Evolutionary conservation across 23 tunicate genomes (phyloP).

Genomic region (Corella eumyota): DNA sequence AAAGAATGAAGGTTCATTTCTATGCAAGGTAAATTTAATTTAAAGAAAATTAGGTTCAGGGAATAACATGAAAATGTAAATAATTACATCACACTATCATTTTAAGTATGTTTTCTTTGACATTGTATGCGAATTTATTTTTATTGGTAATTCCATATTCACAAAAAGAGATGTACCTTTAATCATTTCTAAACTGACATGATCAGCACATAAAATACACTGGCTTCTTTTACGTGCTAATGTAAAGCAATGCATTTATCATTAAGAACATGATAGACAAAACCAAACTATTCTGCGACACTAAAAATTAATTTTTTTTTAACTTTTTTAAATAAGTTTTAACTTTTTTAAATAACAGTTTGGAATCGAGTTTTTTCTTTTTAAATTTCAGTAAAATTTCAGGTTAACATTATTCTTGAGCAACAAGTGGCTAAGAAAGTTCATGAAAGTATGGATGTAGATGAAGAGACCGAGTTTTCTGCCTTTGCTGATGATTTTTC

Average conservation of each 20-base stretch:
- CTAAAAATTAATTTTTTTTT: too few species aligned
- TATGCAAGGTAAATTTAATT: constrained; percentile 68
- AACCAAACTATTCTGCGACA: too few species aligned
- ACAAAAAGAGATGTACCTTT: too few species aligned
- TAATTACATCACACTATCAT: background rate
- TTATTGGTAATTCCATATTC: background rate
- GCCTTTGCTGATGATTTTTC: constrained; percentile 36
- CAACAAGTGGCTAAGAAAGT: constrained; percentile 23
- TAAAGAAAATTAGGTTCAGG: background rate
- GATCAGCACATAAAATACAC: too few species aligned
- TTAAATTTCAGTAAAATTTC: too few species aligned
- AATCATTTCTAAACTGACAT: too few species aligned
- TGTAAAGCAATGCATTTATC: too few species aligned
- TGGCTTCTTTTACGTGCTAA: too few species aligned
- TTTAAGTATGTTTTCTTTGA: background rate
- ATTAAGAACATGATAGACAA: too few species aligned
- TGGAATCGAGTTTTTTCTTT: too few species aligned
- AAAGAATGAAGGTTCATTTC: constrained; percentile 75
- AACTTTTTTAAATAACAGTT: too few species aligned
- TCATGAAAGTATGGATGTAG: constrained; percentile 7
- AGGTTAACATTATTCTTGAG: constrained; percentile 57
- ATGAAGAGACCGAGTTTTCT: constrained; percentile 23
- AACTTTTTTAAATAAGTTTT: too few species aligned
- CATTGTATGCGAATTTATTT: background rate
- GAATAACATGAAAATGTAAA: background rate